A percentile compares a stretch with the other conserved stretches of the same genome.
These are phyloP conservation scores for Meloidogyne floridensis DNA, from an alignment of 1,140 invertebrate genomes.

Conservation along the genomic window DNA sequence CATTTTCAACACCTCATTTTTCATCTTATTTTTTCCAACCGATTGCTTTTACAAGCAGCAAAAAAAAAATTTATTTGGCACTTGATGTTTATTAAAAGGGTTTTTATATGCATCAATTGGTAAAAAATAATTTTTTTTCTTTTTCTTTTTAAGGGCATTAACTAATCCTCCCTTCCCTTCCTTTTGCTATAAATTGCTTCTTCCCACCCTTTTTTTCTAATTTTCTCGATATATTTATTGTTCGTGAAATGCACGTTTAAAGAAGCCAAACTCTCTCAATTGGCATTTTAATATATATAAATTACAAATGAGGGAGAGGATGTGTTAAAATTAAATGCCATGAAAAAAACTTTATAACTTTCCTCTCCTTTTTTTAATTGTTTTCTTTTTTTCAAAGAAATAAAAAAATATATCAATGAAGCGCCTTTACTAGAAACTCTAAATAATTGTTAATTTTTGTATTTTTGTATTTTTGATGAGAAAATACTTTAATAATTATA, in stretches of 20 bases:
- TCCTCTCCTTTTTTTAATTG: too few species aligned
- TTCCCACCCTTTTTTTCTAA: not conserved
- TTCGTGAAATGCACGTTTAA: not conserved
- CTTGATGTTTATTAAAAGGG: not conserved
- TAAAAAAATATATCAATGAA: too few species aligned
- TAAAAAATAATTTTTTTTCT: not conserved
- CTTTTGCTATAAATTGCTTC: not conserved
- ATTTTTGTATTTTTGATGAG: too few species aligned
- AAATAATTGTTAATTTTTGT: too few species aligned
- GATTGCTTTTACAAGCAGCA: not conserved
- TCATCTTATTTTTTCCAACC: not conserved
- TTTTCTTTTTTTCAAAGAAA: too few species aligned
- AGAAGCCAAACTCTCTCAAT: not conserved
- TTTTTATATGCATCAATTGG: not conserved
- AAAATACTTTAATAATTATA: too few species aligned
- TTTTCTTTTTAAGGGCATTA: not conserved
- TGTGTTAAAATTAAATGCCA: not conserved
- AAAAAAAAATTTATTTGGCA: conserved; percentile 1
- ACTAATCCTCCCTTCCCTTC: not conserved
- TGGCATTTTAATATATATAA: not conserved
- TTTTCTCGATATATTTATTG: conserved; percentile 6
- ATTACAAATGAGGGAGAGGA: not conserved
- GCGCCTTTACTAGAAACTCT: too few species aligned
- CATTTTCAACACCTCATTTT: not conserved
- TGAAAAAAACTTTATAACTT: not conserved